Evolutionary conservation across 64 coral and sea anemone species (phyloP).

Genomic region (Stylophora pistillata): DNA sequence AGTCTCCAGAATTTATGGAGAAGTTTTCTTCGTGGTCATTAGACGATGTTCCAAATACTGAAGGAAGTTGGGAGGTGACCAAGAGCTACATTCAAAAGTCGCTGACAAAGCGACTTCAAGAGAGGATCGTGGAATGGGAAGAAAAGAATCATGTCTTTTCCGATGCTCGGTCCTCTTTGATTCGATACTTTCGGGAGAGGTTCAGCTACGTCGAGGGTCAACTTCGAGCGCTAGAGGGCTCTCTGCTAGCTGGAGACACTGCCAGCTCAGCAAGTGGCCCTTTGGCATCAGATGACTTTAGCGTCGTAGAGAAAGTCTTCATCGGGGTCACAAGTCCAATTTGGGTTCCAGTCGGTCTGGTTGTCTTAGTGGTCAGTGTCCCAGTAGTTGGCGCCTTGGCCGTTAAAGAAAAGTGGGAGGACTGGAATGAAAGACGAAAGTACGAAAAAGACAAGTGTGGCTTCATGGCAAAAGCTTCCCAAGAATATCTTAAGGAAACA

Average conservation of each 20-base stretch:
- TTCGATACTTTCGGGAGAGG: conserved; percentile 7
- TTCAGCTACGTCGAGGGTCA: conserved; percentile 18
- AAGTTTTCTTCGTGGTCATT: conserved; percentile 20
- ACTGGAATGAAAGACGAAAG: no score
- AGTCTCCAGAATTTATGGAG: background rate
- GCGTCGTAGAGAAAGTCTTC: no score
- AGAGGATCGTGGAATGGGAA: conserved; percentile 29
- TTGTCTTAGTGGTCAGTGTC: no score
- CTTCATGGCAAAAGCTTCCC: no score
- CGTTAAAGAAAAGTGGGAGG: no score
- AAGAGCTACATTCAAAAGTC: background rate
- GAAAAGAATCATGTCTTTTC: conserved; percentile 32
- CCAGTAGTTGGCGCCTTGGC: no score
- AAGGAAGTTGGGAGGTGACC: background rate
- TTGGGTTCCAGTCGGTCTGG: no score
- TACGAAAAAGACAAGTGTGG: no score
- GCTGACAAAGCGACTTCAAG: background rate
- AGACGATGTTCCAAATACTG: conserved; percentile 9
- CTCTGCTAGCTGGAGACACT: background rate
- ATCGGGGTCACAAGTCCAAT: no score
- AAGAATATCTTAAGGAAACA: no score
- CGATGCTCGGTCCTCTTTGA: background rate
- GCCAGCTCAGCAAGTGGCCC: background rate
- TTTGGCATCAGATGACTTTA: no score
- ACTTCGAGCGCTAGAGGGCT: background rate